Evolutionary conservation across 2,113 vertebrate genomes (phyloP).

Genomic region (Grammomys surdaster): DNA sequence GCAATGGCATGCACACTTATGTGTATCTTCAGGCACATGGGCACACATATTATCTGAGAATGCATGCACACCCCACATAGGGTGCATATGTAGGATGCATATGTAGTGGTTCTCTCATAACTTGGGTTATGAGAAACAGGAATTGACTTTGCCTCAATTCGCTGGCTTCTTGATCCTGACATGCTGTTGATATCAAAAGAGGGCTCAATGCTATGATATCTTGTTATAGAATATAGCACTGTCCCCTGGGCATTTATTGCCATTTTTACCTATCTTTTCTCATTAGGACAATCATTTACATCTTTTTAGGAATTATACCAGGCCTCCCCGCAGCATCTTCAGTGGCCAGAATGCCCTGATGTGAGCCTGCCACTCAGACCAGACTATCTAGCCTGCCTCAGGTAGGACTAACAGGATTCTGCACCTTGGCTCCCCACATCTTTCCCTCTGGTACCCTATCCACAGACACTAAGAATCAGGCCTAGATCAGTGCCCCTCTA

Average conservation of each 20-base stretch:
- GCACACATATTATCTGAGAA: not conserved
- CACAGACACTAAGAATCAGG: too few species aligned
- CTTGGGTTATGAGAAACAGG: fast-evolving
- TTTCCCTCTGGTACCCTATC: not conserved
- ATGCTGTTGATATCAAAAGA: not conserved
- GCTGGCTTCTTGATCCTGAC: not conserved
- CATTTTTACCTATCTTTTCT: not conserved
- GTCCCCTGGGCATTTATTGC: not conserved
- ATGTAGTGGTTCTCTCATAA: fast-evolving
- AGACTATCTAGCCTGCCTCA: too few species aligned
- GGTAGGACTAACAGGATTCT: not conserved
- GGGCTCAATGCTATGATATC: not conserved
- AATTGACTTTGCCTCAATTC: not conserved
- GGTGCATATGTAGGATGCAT: not conserved
- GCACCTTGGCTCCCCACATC: fast-evolving
- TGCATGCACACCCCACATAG: not conserved
- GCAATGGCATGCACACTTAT: too few species aligned
- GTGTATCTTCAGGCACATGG: too few species aligned
- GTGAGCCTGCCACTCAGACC: not conserved
- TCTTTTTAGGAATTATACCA: not conserved
- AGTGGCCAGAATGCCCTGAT: not conserved
- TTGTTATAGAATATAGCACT: not conserved
- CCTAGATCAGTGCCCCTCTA: fast-evolving
- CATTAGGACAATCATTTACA: not conserved
- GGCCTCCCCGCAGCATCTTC: too few species aligned